These are phyloP conservation scores for Lepeophtheirus salmonis DNA, from an alignment of 1,140 invertebrate species.

Conservation along the genomic window DNA sequence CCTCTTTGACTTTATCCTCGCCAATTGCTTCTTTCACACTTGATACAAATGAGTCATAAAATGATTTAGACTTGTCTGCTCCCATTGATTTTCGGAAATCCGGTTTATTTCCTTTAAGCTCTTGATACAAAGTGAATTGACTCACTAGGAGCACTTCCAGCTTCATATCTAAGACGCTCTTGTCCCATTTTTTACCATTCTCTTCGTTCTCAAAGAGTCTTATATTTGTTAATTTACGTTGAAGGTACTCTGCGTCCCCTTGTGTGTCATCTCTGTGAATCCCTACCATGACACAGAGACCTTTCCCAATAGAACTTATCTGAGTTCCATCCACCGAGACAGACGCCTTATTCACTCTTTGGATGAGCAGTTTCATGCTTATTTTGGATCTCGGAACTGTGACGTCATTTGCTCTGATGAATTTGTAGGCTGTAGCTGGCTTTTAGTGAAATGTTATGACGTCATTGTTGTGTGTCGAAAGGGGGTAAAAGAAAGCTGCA, in stretches of 20 bases:
- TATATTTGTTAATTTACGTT: not conserved
- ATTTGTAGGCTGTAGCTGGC: too few species aligned
- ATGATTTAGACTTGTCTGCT: constrained; percentile 1
- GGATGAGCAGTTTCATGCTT: constrained; percentile 8
- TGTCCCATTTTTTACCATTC: constrained; percentile 15
- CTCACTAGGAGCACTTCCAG: constrained; percentile 12
- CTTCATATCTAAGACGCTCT: not conserved
- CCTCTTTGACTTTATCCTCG: constrained; percentile 11
- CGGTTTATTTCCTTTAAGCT: constrained; percentile 14
- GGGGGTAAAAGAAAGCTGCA: too few species aligned
- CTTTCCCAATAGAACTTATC: not conserved
- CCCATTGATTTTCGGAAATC: constrained; percentile 14
- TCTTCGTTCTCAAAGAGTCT: not conserved
- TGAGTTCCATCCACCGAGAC: not conserved
- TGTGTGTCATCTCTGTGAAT: constrained; percentile 14
- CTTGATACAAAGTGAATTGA: constrained; percentile 17
- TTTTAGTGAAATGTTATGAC: too few species aligned
- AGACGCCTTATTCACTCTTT: constrained; percentile 5
- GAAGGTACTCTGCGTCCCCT: not conserved
- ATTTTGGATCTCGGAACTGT: too few species aligned
- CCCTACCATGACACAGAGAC: constrained; percentile 7
- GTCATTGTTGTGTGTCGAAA: too few species aligned
- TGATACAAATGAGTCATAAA: constrained; percentile 13
- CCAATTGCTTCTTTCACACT: not conserved
- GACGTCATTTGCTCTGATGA: too few species aligned